These are phyloP conservation scores for Sebastes taczanowskii DNA, from an alignment of 2,797 vertebrate species.

Conservation along the genomic window DNA sequence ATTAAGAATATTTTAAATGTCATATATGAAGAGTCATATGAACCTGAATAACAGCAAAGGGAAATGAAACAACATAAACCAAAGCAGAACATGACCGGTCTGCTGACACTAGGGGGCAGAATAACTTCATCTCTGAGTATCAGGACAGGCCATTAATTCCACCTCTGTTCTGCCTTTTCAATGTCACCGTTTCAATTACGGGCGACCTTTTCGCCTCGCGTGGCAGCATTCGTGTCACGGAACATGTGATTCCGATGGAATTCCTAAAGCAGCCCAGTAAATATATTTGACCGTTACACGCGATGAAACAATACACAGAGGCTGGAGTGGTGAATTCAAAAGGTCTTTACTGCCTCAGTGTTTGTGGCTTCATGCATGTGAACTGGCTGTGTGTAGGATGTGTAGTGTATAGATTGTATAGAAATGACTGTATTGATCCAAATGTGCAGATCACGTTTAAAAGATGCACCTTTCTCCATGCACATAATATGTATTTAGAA, in stretches of 20 bases:
- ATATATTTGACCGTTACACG: conserved; percentile 47
- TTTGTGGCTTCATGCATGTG: background rate
- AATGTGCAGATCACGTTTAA: background rate
- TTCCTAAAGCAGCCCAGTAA: conserved; percentile 57
- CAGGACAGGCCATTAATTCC: conserved; percentile 1
- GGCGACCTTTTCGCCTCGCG: conserved; percentile 61
- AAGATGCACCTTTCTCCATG: background rate
- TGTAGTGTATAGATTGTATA: too few relatives aligned
- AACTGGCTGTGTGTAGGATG: background rate
- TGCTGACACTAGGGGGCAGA: conserved; percentile 58
- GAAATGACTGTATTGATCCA: background rate
- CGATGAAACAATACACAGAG: background rate
- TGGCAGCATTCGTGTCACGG: conserved; percentile 58
- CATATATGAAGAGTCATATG: background rate
- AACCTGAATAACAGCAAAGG: background rate
- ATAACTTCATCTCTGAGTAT: background rate
- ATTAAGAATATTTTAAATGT: background rate
- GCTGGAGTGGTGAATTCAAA: background rate
- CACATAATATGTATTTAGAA: background rate
- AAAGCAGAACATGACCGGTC: fast-evolving
- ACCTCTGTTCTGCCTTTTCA: conserved; percentile 40
- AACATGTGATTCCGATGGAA: conserved; percentile 50
- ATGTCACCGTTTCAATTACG: conserved; percentile 72
- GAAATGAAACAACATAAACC: background rate
- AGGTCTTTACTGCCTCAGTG: background rate